phyloP scores from a whole-genome alignment of 2,113 vertebrate species.

The Electrona antarctica region DNA sequence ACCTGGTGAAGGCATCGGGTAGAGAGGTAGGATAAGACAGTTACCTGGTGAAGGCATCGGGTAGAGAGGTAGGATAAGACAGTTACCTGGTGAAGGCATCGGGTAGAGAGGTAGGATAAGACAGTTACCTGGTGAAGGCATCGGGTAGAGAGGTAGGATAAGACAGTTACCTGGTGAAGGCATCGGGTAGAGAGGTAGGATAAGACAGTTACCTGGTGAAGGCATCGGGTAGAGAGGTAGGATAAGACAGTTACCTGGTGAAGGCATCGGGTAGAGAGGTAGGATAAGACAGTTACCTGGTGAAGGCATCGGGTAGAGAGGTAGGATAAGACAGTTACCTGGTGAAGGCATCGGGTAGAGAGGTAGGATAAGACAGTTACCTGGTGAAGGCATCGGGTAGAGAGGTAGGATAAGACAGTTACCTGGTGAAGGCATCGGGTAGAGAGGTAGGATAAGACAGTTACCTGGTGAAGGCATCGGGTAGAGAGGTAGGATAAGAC shows the following conservation, averaged over 20 bases:
- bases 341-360: constrained; percentile 89
- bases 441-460: not conserved
- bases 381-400: too few species aligned
- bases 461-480: constrained; percentile 89
- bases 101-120: not conserved
- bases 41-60: too few species aligned
- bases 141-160: constrained; percentile 90
- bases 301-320: constrained; percentile 87
- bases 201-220: constrained; percentile 79
- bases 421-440: too few species aligned
- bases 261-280: too few species aligned
- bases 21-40: constrained; percentile 84
- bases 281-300: constrained; percentile 72
- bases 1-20: constrained; percentile 89
- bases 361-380: constrained; percentile 81
- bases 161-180: constrained; percentile 81
- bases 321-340: constrained; percentile 85
- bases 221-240: too few species aligned
- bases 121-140: constrained; percentile 84
- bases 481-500: constrained; percentile 85
- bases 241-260: too few species aligned
- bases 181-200: constrained; percentile 86
- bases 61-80: too few species aligned
- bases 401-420: too few species aligned
- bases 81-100: too few species aligned